Evolutionary conservation across 2,113 vertebrate genomes (phyloP), one percentile per base, ranked within the genome.

Genomic region (Falcunculus frontatus): DNA sequence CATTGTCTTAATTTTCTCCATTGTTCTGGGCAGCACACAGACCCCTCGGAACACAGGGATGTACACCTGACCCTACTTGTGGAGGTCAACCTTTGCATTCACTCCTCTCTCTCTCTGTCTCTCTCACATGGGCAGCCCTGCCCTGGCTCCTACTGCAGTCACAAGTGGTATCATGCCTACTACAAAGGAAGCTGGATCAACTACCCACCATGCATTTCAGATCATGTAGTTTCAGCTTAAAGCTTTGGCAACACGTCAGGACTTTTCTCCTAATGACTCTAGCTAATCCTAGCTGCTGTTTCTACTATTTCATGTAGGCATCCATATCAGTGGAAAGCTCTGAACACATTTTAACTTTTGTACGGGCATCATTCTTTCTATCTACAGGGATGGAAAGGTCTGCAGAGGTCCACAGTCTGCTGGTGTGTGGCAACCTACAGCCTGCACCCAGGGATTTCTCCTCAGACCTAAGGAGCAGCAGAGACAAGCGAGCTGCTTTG

Each of bases 31-130:
- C 76, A 78, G 50, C 0, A 0, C 1, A 1, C 9, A n/a, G 42
- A 18, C 11, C 26, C 21, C 57, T 79, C 42, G 11, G 35, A 69
- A 53, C 0, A 3, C 37, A 73, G 37, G 22, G 42, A 9, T 10
- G 3, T 75, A 16, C 1, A 3, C 25, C 49, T 86, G 62, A 49
- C 49, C 41, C 44, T 30, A 0, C 7, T 20, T 35, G 37, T 0
- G 4, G 50, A 57, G 18, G 16, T 1, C 0, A 0, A 32, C 27
- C 42, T 92, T 59, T 74, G 47, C 21, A 32, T 50, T 41, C 2
- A 0, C 39, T 19, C 13, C 26, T 19, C 46, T 59, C 27, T 57
- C 16, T 23, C 44, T 62, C 35, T 35, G n/a, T 59, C 25, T n/a
- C n/a, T 39, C 59, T 10, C 21, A 2, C 14, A 23, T 1, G 11